These are phyloP conservation scores for Spodoptera frugiperda DNA, from an alignment of 1,140 invertebrate genomes.

Conservation along the genomic window DNA sequence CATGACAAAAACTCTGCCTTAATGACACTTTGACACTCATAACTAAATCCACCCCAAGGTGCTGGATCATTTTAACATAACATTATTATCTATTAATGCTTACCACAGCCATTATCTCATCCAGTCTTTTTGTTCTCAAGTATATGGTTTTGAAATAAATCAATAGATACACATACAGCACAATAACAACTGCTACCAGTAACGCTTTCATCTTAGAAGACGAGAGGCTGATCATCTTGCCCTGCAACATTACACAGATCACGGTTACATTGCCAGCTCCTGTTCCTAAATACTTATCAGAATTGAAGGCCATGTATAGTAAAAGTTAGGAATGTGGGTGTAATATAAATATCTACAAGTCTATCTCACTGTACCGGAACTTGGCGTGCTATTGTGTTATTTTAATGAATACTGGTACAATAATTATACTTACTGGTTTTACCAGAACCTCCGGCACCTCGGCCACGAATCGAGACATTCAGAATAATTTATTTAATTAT, in stretches of 20 bases:
- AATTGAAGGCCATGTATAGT: no score
- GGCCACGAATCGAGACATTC: constrained; percentile 57
- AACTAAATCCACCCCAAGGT: no score
- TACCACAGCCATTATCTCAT: constrained; percentile 54
- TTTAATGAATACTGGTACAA: no score
- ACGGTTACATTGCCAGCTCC: no score
- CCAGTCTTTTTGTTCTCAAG: constrained; percentile 55
- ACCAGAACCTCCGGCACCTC: constrained; percentile 54
- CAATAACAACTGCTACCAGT: constrained; percentile 46
- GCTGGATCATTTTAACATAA: no score
- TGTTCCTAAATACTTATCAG: no score
- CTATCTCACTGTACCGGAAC: no score
- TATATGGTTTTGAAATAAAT: constrained; percentile 59
- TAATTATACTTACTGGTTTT: constrained; percentile 52
- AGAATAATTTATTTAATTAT: constrained; percentile 9
- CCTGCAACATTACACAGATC: constrained; percentile 50
- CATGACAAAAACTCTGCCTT: no score
- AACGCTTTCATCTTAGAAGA: constrained; percentile 54
- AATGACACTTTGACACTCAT: no score
- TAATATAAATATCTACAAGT: no score
- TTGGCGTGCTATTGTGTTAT: no score
- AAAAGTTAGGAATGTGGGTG: no score
- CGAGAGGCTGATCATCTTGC: constrained; percentile 51
- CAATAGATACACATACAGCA: constrained; percentile 57
- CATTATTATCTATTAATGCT: constrained; percentile 31